These are phyloP conservation scores for Nasonia giraulti DNA, from an alignment of 1,140 invertebrate species.

Conservation along the genomic window DNA sequence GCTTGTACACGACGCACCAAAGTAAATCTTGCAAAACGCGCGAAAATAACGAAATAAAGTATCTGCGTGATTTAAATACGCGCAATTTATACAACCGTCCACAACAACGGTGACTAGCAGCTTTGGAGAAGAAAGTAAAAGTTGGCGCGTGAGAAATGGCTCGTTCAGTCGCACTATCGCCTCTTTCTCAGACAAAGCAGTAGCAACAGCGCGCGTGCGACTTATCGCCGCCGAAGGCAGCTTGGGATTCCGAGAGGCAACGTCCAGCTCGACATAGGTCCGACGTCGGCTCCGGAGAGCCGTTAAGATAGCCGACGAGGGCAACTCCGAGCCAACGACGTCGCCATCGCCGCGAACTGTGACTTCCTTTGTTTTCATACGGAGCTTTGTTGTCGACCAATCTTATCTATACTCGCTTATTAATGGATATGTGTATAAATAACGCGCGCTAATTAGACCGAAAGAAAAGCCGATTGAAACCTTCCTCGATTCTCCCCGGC, in stretches of 20 bases:
- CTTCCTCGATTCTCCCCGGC: not conserved
- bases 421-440: constrained; percentile 13
- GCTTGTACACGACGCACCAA: too few species aligned
- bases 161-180: constrained; percentile 6
- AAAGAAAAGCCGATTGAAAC: not conserved
- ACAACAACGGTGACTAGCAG: not conserved
- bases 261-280: not conserved
- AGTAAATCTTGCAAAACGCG: too few species aligned
- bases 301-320: constrained; percentile 45
- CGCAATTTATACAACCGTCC: not conserved
- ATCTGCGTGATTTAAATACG: not conserved
- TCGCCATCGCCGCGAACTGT: not conserved
- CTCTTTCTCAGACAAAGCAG: not conserved
- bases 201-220: constrained; percentile 29
- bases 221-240: constrained; percentile 32
- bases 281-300: constrained; percentile 11
- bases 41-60: not conserved
- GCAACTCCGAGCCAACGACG: not conserved
- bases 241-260: not conserved
- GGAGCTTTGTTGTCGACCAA: not conserved
- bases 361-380: not conserved
- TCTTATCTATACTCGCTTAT: constrained; percentile 41
- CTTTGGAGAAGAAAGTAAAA: constrained; percentile 4
- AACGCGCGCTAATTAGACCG: not conserved
- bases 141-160: constrained; percentile 30